Conservation (phyloP, 2,797 vertebrate genomes). For the Vespertilio murinus region DNA sequence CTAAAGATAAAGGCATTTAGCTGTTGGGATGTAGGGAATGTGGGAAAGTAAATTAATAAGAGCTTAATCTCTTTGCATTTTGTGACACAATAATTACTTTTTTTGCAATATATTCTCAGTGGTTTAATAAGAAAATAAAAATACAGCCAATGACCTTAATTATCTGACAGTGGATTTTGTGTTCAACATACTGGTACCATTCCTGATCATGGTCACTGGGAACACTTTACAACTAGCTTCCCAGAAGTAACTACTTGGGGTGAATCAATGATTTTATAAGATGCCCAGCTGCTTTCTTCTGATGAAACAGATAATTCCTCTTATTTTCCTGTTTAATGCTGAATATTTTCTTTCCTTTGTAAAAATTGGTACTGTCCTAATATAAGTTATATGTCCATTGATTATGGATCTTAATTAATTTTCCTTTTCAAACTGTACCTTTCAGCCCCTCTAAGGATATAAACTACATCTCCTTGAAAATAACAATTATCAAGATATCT, state of each 20-base stretch:
- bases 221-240: not conserved
- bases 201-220: not conserved
- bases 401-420: not conserved
- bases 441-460: not conserved
- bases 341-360: not conserved
- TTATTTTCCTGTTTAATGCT: not conserved
- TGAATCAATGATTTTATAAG: not conserved
- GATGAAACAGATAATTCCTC: not conserved
- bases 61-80: not conserved
- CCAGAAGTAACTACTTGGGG: not conserved
- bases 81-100: not conserved
- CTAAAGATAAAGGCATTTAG: not conserved
- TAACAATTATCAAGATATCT: not conserved
- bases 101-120: not conserved
- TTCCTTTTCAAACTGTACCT: not conserved
- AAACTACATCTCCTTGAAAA: not conserved
- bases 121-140: not conserved
- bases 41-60: not conserved
- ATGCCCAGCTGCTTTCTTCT: not conserved
- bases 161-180: not conserved
- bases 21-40: too few relatives aligned
- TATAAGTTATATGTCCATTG: not conserved
- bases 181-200: not conserved
- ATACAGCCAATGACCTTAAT: slow-evolving; percentile 53
- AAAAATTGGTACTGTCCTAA: not conserved